phyloP scores from a whole-genome alignment of 2,113 vertebrate genomes.

The Podarcis muralis region DNA sequence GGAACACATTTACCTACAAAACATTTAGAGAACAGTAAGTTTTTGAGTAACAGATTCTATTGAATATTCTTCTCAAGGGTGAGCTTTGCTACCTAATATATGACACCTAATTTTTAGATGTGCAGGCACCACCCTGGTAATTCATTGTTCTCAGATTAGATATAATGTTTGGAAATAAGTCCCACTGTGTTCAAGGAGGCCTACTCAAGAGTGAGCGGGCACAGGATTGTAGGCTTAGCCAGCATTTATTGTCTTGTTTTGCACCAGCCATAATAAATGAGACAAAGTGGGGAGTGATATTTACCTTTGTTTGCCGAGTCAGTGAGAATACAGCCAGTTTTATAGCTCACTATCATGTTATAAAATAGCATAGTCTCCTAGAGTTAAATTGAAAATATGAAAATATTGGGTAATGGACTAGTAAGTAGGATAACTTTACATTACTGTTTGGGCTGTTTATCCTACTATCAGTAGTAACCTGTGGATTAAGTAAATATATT shows the following conservation, averaged over 20 bases:
- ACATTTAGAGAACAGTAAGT: not conserved
- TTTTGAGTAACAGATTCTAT: not conserved
- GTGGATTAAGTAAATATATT: constrained; percentile 24
- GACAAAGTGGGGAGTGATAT: not conserved
- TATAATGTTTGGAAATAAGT: not conserved
- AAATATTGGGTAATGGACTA: not conserved
- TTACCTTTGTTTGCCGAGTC: not conserved
- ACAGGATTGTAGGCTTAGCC: not conserved
- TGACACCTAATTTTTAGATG: not conserved
- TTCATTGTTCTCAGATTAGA: not conserved
- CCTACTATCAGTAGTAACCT: constrained; percentile 11
- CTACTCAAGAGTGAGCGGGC: not conserved
- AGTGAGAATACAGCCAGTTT: not conserved
- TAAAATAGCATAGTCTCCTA: not conserved
- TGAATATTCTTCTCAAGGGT: not conserved
- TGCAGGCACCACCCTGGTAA: not conserved
- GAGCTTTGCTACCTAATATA: not conserved
- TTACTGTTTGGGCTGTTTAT: constrained; percentile 6
- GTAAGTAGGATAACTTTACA: constrained; percentile 1
- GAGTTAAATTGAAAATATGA: not conserved
- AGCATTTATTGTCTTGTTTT: not conserved
- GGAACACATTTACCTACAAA: not conserved
- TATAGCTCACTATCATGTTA: not conserved
- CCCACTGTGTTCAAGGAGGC: not conserved
- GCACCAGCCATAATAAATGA: not conserved